A percentile compares a stretch with the other conserved stretches of the same genome.
These are phyloP conservation scores for Hippopotamyrus pictus DNA, from an alignment of 2,797 vertebrate genomes.

Conservation along the genomic window DNA sequence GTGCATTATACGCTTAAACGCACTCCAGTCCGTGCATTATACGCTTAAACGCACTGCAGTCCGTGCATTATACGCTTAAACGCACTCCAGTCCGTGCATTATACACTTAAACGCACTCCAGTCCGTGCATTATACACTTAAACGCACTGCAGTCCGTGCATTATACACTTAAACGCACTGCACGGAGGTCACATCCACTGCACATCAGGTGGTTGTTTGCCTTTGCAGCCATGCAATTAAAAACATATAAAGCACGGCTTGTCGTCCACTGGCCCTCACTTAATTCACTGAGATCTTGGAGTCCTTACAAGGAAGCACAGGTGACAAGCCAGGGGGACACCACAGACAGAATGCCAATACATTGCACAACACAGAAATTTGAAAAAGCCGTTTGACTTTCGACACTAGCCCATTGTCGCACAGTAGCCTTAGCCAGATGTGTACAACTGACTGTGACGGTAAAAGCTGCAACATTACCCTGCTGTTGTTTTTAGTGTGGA, in stretches of 20 bases:
- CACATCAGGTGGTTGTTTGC: neutral
- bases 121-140: too few species aligned
- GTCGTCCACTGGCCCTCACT: neutral
- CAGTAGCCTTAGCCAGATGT: neutral
- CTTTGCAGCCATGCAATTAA: neutral
- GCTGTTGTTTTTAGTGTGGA: neutral
- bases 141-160: neutral
- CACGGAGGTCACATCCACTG: neutral
- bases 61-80: neutral
- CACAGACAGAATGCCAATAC: neutral
- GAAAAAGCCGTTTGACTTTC: neutral
- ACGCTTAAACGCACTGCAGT: neutral
- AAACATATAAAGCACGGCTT: neutral
- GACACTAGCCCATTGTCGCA: neutral
- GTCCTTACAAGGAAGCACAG: neutral
- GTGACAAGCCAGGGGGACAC: neutral
- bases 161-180: neutral
- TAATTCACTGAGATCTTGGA: neutral
- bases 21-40: neutral
- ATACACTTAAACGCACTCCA: neutral
- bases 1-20: neutral
- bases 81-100: neutral
- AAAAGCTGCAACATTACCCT: neutral
- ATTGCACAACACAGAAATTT: neutral
- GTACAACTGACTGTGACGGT: neutral